Base-by-base conservation (phyloP, 2,797 vertebrate species). In the Bufotes viridis region DNA sequence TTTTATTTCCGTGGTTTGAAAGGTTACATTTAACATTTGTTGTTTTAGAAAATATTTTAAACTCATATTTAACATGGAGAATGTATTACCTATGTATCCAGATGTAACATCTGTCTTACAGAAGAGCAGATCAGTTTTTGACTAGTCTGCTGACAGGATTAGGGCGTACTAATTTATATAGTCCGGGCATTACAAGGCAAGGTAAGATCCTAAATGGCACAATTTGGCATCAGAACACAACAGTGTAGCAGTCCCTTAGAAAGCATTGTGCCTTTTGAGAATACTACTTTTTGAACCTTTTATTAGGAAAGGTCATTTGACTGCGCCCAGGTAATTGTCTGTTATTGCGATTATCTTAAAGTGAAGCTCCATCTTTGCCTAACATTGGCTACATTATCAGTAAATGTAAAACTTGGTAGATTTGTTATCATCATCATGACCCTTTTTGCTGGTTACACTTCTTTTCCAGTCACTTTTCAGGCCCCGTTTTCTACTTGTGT, bases 51-150 rank as follows among this genome's bases (percentile, higher is more conserved):
- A 22, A 55, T 63, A 49, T 42, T 61, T 80, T 79, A 15, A 78
- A 78, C 22, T 55, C 75, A 24, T 78, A 81, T 49, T 61, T 81
- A 20, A 61, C 18, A 61, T 67, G 80, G 29, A 78, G 51, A 24
- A 78, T 55, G 51, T 78, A 78, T 24, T 12, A 78, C 51, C 24
- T 78, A 22, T 12, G 18, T n/a, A 63, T 49, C 20, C 60, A 81
- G 18, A 49, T 2, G 0, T n/a, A 81, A 49, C 60, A 10, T 65
- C 26, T 81, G 18, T 22, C 26, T 24, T 81, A 18, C 58, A 34
- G 57, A 80, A 61, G 17, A 81, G 0, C 18, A 22, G 6, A n/a
- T 2, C 57, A 22, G 22, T n/a, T n/a, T 63, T 22, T 9, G 11
- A 61, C 29, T 42, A 61, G 78, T 60, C 78, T 22, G 58, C 29